Conservation (phyloP, 1,140 invertebrate species). For the Drosophila mayri region DNA sequence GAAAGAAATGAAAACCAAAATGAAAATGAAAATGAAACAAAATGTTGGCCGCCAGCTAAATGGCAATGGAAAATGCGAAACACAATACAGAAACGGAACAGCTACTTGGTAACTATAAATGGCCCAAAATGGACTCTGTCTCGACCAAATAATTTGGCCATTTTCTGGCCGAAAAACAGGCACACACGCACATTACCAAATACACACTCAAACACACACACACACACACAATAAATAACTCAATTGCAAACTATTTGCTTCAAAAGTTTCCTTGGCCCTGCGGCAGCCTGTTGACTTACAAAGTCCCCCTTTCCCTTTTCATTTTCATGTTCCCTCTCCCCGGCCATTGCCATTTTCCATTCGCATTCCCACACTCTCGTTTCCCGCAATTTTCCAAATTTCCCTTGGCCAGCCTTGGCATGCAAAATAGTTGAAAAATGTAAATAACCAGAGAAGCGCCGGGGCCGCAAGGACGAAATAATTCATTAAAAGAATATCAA, state of each 20-base stretch:
- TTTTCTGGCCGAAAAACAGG: conserved; percentile 41
- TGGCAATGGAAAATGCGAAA: conserved; percentile 18
- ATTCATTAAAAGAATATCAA: conserved; percentile 82
- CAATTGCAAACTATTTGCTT: conserved; percentile 80
- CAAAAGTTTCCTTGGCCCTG: conserved; percentile 68
- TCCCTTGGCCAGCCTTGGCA: conserved; percentile 35
- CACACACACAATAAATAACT: conserved; percentile 74
- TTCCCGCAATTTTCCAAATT: conserved; percentile 9
- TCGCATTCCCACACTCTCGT: background rate
- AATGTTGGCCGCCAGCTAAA: conserved; percentile 37
- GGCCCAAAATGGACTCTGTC: conserved; percentile 20
- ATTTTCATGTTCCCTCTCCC: background rate
- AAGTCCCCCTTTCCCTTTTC: conserved; percentile 24
- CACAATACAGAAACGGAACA: conserved; percentile 22
- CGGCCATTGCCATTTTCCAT: background rate
- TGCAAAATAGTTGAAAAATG: conserved; percentile 79
- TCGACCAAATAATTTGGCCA: conserved; percentile 55
- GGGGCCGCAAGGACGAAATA: conserved; percentile 50
- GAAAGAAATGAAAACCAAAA: conserved; percentile 38
- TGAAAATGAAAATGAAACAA: conserved; percentile 3
- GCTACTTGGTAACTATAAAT: conserved; percentile 33
- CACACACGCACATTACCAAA: conserved; percentile 8
- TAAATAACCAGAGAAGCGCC: conserved; percentile 61
- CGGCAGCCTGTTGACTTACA: conserved; percentile 61
- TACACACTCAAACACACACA: conserved; percentile 18